phyloP scores from a whole-genome alignment of 2,113 vertebrate species.

The Perccottus glenii region DNA sequence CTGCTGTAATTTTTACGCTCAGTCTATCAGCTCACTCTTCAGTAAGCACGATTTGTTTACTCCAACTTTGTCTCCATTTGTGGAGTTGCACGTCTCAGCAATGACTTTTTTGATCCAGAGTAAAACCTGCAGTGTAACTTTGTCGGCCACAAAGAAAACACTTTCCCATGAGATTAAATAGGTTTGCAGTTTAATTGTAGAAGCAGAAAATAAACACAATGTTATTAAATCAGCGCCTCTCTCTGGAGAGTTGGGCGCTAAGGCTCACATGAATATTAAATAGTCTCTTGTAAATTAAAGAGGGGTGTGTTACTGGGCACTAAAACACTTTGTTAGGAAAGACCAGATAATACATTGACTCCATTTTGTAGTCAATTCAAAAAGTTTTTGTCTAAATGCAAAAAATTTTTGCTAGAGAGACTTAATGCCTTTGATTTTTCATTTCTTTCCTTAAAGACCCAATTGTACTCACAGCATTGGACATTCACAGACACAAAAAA shows the following conservation, averaged over 20 bases:
- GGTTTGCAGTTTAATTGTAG: constrained; percentile 25
- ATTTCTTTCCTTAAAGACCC: background rate
- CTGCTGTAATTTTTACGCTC: background rate
- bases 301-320: constrained; percentile 47
- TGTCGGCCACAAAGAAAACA: background rate
- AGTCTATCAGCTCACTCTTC: background rate
- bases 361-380: constrained; percentile 24
- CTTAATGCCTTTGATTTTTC: constrained; percentile 43
- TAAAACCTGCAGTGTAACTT: constrained; percentile 1
- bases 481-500: too few relatives aligned
- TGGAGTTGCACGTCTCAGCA: background rate
- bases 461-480: too few relatives aligned
- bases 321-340: constrained; percentile 50
- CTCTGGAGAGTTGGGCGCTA: constrained; percentile 40
- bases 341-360: constrained; percentile 59
- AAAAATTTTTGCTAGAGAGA: constrained; percentile 18
- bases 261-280: constrained; percentile 61
- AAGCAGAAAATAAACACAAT: constrained; percentile 12
- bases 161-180: constrained; percentile 26
- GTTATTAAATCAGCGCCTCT: constrained; percentile 36
- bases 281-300: constrained; percentile 55
- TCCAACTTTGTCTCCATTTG: background rate
- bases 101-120: background rate
- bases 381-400: constrained; percentile 26
- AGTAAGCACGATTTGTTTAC: background rate